phyloP scores from a whole-genome alignment of 2,797 vertebrate species.

The Florisuga fusca region DNA sequence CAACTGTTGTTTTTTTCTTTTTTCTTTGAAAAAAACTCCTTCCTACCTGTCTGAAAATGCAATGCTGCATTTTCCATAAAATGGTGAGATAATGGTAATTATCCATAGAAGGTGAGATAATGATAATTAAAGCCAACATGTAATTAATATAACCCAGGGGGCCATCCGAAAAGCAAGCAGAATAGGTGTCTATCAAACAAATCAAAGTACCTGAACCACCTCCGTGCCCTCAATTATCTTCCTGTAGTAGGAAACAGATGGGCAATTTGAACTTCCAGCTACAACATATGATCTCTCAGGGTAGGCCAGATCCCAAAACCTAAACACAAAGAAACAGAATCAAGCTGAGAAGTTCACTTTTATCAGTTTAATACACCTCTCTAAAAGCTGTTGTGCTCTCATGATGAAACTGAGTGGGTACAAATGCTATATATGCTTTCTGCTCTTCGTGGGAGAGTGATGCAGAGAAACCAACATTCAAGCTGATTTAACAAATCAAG shows the following conservation, averaged over 20 bases:
- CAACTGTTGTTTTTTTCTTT: background rate
- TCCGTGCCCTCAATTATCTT: slow-evolving; percentile 98
- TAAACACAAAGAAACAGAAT: slow-evolving; percentile 52
- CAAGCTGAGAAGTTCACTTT: background rate
- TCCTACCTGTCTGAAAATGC: background rate
- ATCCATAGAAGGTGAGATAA: accelerated
- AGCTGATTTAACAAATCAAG: background rate
- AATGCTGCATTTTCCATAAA: background rate
- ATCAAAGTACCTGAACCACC: slow-evolving; percentile 89
- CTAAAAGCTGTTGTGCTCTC: background rate
- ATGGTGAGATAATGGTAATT: background rate
- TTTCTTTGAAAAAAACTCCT: background rate
- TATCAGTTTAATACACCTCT: background rate
- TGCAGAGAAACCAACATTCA: background rate
- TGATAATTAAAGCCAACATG: background rate
- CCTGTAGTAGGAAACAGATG: slow-evolving; percentile 93
- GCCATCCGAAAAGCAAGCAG: background rate
- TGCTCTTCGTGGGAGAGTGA: background rate
- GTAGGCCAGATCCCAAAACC: slow-evolving; percentile 98
- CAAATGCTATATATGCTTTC: background rate
- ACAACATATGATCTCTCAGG: slow-evolving; percentile 96
- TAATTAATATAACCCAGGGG: background rate
- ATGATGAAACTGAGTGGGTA: background rate
- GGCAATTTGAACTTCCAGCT: slow-evolving; percentile 88
- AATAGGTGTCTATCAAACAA: background rate